Evolutionary conservation across 2,113 vertebrate species (phyloP).

Genomic region (Phyllostomus hastatus): DNA sequence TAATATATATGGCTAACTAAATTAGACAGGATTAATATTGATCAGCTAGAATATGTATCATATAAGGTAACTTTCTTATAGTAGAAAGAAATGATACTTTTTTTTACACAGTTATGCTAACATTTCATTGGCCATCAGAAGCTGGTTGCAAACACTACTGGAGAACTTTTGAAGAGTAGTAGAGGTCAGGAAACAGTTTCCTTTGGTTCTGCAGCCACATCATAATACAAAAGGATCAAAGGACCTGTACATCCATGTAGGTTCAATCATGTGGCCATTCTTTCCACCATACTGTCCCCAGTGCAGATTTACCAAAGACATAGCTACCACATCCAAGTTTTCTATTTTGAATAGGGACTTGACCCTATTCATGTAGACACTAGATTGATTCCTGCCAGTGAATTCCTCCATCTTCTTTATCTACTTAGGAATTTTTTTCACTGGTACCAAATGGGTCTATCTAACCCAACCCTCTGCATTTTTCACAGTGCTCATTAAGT

Average conservation of each 20-base stretch:
- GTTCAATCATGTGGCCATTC: background rate
- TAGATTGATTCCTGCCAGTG: background rate
- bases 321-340: background rate
- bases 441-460: background rate
- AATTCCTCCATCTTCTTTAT: background rate
- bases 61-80: background rate
- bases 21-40: background rate
- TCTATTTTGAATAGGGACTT: too few species aligned
- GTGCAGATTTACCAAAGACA: background rate
- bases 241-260: background rate
- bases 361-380: background rate
- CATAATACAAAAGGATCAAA: background rate
- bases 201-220: background rate
- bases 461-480: background rate
- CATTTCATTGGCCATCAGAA: background rate
- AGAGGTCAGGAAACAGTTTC: background rate
- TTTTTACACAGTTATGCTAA: background rate
- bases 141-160: background rate
- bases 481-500: background rate
- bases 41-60: background rate
- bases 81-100: background rate
- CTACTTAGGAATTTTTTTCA: background rate
- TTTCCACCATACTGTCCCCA: background rate
- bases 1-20: background rate
- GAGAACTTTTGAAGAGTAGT: background rate